Conservation (phyloP, 2,888 invertebrate species). For the Notodonta dromedarius region DNA sequence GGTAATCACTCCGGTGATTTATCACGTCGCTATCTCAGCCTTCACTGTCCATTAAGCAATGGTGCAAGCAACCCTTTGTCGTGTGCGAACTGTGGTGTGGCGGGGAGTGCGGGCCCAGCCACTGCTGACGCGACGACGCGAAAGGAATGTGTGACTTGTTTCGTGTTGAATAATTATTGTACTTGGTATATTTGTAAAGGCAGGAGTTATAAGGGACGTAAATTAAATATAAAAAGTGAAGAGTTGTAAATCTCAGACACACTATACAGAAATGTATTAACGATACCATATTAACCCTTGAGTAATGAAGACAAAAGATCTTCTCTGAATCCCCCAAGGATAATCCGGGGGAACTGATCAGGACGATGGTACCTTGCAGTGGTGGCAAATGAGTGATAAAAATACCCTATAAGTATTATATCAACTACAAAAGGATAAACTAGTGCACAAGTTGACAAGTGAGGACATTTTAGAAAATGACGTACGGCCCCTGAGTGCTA, state of each 20-base stretch:
- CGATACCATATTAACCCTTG: too few species aligned
- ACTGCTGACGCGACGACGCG: conserved; percentile 16
- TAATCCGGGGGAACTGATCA: too few species aligned
- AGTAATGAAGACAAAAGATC: too few species aligned
- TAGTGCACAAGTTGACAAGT: neutral
- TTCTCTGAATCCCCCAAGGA: too few species aligned
- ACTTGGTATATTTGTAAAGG: neutral
- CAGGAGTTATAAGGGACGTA: neutral
- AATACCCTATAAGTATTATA: neutral
- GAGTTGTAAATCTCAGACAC: too few species aligned
- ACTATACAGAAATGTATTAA: too few species aligned
- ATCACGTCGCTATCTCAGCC: conserved; percentile 81
- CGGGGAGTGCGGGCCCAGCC: conserved; percentile 23
- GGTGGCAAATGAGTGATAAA: too few species aligned
- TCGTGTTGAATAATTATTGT: conserved; percentile 3
- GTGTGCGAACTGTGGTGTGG: conserved; percentile 29
- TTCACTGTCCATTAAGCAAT: conserved; percentile 84
- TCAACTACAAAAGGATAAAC: neutral
- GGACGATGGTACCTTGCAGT: too few species aligned
- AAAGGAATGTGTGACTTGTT: conserved; percentile 3
- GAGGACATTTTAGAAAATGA: conserved; percentile 13
- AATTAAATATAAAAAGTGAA: too few species aligned
- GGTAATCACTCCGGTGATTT: conserved; percentile 82
- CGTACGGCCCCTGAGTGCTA: conserved; percentile 19
- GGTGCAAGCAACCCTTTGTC: conserved; percentile 75